phyloP scores from a whole-genome alignment of 1,140 invertebrate species.

The Drosophila neocordata region DNA sequence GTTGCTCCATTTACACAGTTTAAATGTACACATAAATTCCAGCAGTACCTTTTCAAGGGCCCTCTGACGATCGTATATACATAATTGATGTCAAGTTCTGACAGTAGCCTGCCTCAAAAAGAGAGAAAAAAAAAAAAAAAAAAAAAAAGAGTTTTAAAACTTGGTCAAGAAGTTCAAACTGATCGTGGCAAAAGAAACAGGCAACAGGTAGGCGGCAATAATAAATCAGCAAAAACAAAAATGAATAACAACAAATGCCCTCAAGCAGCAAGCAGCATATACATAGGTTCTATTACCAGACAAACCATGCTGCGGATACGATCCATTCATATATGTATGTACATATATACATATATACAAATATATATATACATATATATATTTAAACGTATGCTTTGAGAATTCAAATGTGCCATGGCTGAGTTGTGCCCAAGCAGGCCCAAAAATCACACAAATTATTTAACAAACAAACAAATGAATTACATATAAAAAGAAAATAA shows the following conservation, averaged over 20 bases:
- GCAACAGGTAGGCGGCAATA: slow-evolving; percentile 44
- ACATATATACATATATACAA: no score
- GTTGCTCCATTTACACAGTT: background rate
- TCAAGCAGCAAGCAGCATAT: slow-evolving; percentile 29
- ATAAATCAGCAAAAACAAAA: no score
- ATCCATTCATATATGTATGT: background rate
- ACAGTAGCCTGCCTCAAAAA: no score
- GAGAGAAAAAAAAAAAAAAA: no score
- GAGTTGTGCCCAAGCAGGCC: slow-evolving; percentile 21
- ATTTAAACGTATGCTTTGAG: background rate
- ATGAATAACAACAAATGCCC: slow-evolving; percentile 15
- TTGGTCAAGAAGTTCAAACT: slow-evolving; percentile 48
- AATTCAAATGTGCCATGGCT: slow-evolving; percentile 25
- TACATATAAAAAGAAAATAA: slow-evolving; percentile 36
- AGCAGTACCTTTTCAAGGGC: slow-evolving; percentile 41
- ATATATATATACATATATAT: no score
- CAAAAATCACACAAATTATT: slow-evolving; percentile 48
- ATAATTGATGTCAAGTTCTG: slow-evolving; percentile 60
- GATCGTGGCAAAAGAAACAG: slow-evolving; percentile 31
- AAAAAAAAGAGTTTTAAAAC: slow-evolving; percentile 20
- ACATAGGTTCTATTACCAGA: slow-evolving; percentile 17
- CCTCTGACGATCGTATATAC: slow-evolving; percentile 3
- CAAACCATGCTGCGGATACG: slow-evolving; percentile 37
- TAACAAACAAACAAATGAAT: slow-evolving; percentile 62
- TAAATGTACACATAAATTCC: no score